These are phyloP conservation scores for Sphenodon punctatus DNA, from an alignment of 2,797 vertebrate genomes.

Conservation along the genomic window DNA sequence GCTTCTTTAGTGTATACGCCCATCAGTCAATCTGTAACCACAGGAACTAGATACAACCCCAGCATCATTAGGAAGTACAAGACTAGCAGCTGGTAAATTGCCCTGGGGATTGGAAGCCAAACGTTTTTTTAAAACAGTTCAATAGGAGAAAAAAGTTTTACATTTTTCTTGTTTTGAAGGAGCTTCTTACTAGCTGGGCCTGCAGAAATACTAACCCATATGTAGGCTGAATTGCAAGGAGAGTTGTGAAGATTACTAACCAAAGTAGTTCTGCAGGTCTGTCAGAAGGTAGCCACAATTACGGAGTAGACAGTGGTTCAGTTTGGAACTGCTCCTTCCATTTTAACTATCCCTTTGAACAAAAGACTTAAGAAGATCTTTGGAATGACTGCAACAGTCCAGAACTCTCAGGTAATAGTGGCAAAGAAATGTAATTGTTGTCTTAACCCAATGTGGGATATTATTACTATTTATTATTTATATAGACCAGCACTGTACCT, in stretches of 20 bases:
- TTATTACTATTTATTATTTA: too few species aligned
- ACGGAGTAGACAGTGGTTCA: background rate
- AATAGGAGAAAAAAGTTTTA: background rate
- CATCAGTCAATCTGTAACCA: background rate
- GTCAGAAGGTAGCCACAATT: background rate
- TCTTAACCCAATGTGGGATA: too few species aligned
- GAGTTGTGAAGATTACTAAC: too few species aligned
- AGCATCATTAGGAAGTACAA: background rate
- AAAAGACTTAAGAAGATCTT: background rate
- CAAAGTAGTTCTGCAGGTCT: background rate
- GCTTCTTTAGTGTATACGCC: background rate
- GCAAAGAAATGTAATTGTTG: too few species aligned
- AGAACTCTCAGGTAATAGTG: background rate
- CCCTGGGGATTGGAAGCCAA: background rate
- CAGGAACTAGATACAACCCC: background rate
- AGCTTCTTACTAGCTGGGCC: background rate
- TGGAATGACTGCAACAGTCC: too few species aligned
- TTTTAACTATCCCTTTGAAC: background rate
- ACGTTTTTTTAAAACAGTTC: background rate
- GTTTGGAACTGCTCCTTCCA: too few species aligned
- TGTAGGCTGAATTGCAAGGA: background rate
- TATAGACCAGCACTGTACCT: too few species aligned
- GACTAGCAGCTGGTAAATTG: fast-evolving
- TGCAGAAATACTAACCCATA: background rate
- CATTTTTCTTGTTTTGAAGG: background rate